These are phyloP conservation scores for Campoplex nolae DNA, from an alignment of 2,888 invertebrate species.

Conservation along the genomic window DNA sequence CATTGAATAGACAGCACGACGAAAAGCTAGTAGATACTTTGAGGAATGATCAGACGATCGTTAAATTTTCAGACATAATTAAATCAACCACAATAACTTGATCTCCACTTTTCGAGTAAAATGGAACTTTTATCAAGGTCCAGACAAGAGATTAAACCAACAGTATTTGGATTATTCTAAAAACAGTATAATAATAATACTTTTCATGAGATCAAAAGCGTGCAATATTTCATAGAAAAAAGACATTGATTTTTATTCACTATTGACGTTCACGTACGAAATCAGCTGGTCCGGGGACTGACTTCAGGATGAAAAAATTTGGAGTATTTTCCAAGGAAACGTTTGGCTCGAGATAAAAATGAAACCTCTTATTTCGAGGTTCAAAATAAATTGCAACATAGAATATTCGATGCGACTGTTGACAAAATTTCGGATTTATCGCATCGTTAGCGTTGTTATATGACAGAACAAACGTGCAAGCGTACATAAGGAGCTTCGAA, in stretches of 20 bases:
- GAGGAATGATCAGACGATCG: constrained; percentile 40
- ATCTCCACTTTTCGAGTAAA: background rate
- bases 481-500: constrained; percentile 23
- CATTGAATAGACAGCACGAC: background rate
- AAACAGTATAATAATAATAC: background rate
- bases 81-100: background rate
- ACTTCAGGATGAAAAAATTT: background rate
- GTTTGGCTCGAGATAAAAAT: background rate
- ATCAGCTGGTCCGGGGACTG: background rate
- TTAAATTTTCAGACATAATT: background rate
- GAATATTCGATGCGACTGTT: background rate
- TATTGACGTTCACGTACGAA: background rate
- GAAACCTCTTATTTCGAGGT: background rate
- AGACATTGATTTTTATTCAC: background rate
- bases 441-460: constrained; percentile 18
- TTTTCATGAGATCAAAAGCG: background rate
- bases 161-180: background rate
- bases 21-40: constrained; percentile 43
- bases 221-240: background rate
- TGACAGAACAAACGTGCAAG: background rate
- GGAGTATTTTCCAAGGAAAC: background rate
- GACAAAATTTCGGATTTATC: constrained; percentile 26
- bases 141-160: too few species aligned
- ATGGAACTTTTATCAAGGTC: background rate
- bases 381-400: background rate